These are phyloP conservation scores for Sylvicapra grimmia DNA, from an alignment of 2,113 vertebrate species.

Conservation along the genomic window DNA sequence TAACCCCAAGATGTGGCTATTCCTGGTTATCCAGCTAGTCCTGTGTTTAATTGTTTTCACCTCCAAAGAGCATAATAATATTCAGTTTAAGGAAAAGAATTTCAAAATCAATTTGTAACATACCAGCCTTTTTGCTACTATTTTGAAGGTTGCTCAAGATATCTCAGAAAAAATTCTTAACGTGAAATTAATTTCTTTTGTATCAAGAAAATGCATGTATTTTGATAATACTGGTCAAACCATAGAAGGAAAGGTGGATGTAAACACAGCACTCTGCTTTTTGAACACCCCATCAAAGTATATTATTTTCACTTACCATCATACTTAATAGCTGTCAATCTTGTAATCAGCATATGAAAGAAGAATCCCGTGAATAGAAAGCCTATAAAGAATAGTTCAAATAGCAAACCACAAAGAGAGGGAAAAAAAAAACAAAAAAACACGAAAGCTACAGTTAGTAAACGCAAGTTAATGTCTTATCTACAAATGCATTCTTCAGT, in stretches of 20 bases:
- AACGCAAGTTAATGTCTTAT: neutral
- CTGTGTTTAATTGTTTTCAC: neutral
- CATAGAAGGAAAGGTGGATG: neutral
- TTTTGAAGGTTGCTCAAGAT: neutral
- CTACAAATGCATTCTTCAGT: neutral
- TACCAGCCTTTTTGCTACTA: neutral
- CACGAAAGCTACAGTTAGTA: neutral
- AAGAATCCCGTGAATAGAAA: slow-evolving; percentile 86
- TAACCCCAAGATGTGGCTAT: neutral
- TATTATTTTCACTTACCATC: slow-evolving; percentile 80
- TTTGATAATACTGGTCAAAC: neutral
- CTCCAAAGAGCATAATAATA: neutral
- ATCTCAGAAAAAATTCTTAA: neutral
- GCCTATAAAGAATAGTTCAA: slow-evolving; percentile 93
- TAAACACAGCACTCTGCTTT: neutral
- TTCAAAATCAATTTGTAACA: neutral
- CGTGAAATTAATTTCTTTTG: neutral
- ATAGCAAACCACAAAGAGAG: neutral
- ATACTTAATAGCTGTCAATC: slow-evolving; percentile 81
- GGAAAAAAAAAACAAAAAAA: neutral
- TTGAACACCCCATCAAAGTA: neutral
- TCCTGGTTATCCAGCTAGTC: neutral
- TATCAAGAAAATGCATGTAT: neutral
- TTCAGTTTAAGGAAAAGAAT: neutral
- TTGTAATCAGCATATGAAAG: slow-evolving; percentile 87